These are phyloP conservation scores for Pteruthius melanotis DNA, from an alignment of 2,113 vertebrate species.

Conservation along the genomic window DNA sequence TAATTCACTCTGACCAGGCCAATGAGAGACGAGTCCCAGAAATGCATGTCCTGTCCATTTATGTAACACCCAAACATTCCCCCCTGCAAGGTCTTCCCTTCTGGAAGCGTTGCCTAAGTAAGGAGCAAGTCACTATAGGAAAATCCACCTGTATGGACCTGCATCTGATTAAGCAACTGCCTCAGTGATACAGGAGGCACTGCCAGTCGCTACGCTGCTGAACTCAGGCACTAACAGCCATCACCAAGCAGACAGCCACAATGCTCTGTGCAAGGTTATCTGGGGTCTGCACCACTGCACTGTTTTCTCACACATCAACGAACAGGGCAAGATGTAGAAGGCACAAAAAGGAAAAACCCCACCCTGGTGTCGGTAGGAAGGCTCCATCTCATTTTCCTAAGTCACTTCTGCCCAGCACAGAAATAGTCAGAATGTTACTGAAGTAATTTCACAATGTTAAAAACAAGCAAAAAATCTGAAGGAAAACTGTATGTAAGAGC, in stretches of 20 bases:
- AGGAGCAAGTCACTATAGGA: background rate
- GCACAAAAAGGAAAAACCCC: background rate
- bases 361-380: background rate
- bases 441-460: background rate
- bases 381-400: background rate
- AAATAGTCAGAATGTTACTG: background rate
- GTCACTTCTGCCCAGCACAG: background rate
- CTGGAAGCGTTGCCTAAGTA: background rate
- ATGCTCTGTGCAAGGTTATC: background rate
- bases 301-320: background rate
- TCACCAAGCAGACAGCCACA: background rate
- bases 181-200: background rate
- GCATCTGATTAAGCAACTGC: background rate
- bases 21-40: slow-evolving; percentile 53
- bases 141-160: background rate
- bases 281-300: background rate
- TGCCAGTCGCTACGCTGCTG: background rate
- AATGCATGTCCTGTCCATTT: slow-evolving; percentile 19
- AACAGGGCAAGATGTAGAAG: background rate
- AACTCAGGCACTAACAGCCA: background rate
- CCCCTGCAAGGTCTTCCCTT: background rate
- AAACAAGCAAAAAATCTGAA: background rate
- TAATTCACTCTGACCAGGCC: slow-evolving; percentile 69
- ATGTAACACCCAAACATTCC: slow-evolving; percentile 14
- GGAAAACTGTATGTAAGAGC: background rate